These are phyloP conservation scores for Dendroctonus valens DNA, from an alignment of 1,140 invertebrate species.

Conservation along the genomic window DNA sequence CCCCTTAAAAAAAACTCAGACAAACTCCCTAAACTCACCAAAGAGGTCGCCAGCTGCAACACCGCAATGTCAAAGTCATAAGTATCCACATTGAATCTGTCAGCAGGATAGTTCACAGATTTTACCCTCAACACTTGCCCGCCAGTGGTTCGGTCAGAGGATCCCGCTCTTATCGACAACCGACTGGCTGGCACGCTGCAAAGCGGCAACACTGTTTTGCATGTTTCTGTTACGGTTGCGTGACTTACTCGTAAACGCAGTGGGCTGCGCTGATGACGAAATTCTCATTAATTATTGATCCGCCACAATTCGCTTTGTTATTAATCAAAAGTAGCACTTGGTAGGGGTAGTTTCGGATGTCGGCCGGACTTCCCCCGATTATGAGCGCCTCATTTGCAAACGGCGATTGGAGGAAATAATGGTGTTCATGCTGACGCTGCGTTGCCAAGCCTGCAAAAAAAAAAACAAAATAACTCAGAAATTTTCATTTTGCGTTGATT, in stretches of 20 bases:
- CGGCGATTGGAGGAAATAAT: no score
- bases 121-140: conserved; percentile 23
- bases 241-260: conserved; percentile 29
- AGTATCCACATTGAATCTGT: conserved; percentile 25
- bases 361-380: conserved; percentile 23
- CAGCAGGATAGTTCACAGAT: conserved; percentile 9
- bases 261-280: conserved; percentile 30
- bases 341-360: conserved; percentile 32
- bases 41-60: conserved; percentile 4
- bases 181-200: conserved; percentile 12
- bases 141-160: conserved; percentile 20
- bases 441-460: no score
- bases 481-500: no score
- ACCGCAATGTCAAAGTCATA: conserved; percentile 31
- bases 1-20: no score
- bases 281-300: conserved; percentile 19
- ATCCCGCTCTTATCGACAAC: conserved; percentile 22
- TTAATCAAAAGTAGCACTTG: conserved; percentile 29
- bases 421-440: no score
- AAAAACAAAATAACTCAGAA: no score
- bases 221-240: no score
- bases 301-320: conserved; percentile 13
- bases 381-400: conserved; percentile 2
- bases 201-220: not conserved
- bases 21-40: conserved; percentile 7